Evolutionary conservation across 2,113 vertebrate species (phyloP), one percentile per base, ranked within the genome.

Genomic region (Macrotus californicus): DNA sequence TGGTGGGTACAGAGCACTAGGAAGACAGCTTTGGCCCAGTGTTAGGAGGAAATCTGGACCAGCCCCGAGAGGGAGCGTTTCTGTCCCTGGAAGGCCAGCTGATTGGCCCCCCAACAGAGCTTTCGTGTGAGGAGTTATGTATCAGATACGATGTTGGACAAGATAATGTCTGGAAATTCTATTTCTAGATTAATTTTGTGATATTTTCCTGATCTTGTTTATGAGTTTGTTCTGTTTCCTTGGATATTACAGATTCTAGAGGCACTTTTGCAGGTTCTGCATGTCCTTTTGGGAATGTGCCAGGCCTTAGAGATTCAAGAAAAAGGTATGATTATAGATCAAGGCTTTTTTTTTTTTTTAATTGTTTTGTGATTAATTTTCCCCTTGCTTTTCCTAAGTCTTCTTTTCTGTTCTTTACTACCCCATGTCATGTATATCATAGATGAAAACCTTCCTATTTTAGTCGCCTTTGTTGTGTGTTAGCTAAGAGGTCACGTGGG

Each of bases 231-330:
- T 96, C 14, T 94, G 29, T 92, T 96, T 48, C 66, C 56, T 96
- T 94, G 61, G 52, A 87, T 89, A 2, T 93, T 97, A 87, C 82
- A 99, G 99, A 99, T 99, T 96, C 98, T 99, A 84, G 99, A 99
- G 90, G 96, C 99, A 79, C 79, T 99, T 94, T 98, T 99, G 96
- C 99, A 99, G 95, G 99, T 99, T 93, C 99, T 99, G 98, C 98
- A 99, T 94, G 96, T 98, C 46, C 98, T 99, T 56, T 97, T 99
- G 98, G 99, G 98, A 85, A 99, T 99, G 98, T 99, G 99, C 97
- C 99, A 99, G 98, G 98, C 98, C 29, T 98, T 99, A 0, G 99
- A 99, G 97, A 99, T 99, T 96, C 99, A 99, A 3, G 99, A 99
- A 97, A 99, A 99, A 99, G 99, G 99, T 99, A 98, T 31, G 39